Conservation (phyloP, 1,140 invertebrate species). For the Caenorhabditis elegans region WBcel235 BX284606.5:9610501-9611000, state of each 20-base stretch:
- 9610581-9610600: conserved; percentile 15
- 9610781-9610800: conserved; percentile 48
- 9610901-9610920: conserved; percentile 80
- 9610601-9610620: conserved; percentile 42
- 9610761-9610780: conserved; percentile 52
- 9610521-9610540: not conserved
- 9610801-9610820: conserved; percentile 86
- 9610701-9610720: not conserved
- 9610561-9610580: conserved; percentile 9
- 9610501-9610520: not conserved
- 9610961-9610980: conserved; percentile 68
- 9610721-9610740: not conserved
- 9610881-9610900: conserved; percentile 81
- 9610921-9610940: conserved; percentile 86
- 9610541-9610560: not conserved
- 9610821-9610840: conserved; percentile 92
- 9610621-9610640: conserved; percentile 44
- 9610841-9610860: conserved; percentile 69
- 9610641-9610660: conserved; percentile 38
- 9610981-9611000: conserved; percentile 52
- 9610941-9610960: conserved; percentile 81
- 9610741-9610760: conserved; percentile 51
- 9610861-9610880: conserved; percentile 79
- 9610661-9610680: conserved; percentile 39
- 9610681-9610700: conserved; percentile 35